Base-by-base conservation (phyloP, 37 sponge, comb jelly and placozoan species). In the Axinella damicornis region DNA sequence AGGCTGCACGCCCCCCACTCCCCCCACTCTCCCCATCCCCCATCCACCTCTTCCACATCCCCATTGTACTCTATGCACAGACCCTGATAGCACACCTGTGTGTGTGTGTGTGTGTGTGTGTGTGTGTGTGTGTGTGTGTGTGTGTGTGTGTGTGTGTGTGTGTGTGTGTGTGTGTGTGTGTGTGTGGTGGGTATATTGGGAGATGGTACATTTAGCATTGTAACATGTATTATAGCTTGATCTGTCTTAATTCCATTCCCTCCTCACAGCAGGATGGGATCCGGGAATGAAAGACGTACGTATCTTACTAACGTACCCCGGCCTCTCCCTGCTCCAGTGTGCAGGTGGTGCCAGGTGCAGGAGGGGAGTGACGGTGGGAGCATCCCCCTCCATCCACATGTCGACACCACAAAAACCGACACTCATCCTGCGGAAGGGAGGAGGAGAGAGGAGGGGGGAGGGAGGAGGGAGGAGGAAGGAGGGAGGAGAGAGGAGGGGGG, bases 21-120 rank as follows among this genome's bases (percentile, higher is more conserved):
- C 17, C 76, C 39, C 91, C 91, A 90, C 57, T 69, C 36, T 21
- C 91, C 65, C 90, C 90, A 90, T n/a, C 85, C 90, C 5, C 90
- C 91, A n/a, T 77, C 71, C 46, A 57, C 54, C 22, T 78, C 71
- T 0, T 6, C 55, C 0, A 25, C 32, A 27, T 78, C 39, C 14
- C 4, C 5, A 21, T 16, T 37, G 18, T 59, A 24, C n/a, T 58
- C 53, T 13, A 78, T 54, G 25, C 86, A 86, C 31, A 31, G n/a
- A 18, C 86, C 86, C 52, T 86, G 71, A 27, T 61, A 86, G 71
- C 86, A 86, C 61, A 77, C 79, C 67, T 66, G 67, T 30, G 27
- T 24, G 64, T 62, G 64, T 46, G 46, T 46, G 46, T 46, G 46
- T 46, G 46, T 46, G 46, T 46, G 46, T 46, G 46, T 12, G 46